These are phyloP conservation scores for Centropristis striata DNA, from an alignment of 2,113 vertebrate species.

Conservation along the genomic window DNA sequence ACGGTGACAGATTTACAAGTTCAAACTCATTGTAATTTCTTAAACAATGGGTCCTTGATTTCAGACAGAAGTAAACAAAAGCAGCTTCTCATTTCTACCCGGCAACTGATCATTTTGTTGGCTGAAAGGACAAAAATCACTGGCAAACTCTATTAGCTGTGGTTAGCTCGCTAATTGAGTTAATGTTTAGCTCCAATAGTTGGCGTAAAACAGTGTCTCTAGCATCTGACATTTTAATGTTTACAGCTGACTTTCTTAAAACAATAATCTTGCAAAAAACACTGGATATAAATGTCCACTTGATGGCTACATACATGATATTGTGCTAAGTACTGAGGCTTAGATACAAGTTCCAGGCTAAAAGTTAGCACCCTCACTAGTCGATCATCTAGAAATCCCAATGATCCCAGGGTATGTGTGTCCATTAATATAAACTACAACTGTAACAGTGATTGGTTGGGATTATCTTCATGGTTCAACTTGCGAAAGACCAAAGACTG, in stretches of 20 bases:
- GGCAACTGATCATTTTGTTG: neutral
- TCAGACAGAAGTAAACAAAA: neutral
- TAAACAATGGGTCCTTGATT: neutral
- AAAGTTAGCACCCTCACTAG: neutral
- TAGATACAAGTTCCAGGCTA: too few relatives aligned
- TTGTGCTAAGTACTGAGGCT: too few relatives aligned
- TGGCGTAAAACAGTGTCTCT: neutral
- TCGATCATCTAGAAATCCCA: too few relatives aligned
- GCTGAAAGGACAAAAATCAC: neutral
- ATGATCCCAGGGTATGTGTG: too few relatives aligned
- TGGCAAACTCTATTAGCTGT: neutral
- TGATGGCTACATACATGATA: too few relatives aligned
- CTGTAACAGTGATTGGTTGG: too few relatives aligned
- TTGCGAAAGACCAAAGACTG: too few relatives aligned
- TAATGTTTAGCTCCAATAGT: neutral
- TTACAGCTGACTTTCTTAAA: neutral
- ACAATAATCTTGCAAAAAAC: neutral
- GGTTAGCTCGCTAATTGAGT: neutral
- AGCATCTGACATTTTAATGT: neutral
- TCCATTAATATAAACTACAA: too few relatives aligned
- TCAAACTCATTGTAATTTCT: neutral
- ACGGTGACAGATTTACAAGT: neutral
- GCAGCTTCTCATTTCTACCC: neutral
- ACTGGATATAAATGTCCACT: neutral
- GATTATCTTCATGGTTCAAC: too few relatives aligned